Percentiles rank a stretch among this genome's conserved stretches.
phyloP scores from a whole-genome alignment of 2,888 invertebrate genomes.

The Caenorhabditis angaria region DNA sequence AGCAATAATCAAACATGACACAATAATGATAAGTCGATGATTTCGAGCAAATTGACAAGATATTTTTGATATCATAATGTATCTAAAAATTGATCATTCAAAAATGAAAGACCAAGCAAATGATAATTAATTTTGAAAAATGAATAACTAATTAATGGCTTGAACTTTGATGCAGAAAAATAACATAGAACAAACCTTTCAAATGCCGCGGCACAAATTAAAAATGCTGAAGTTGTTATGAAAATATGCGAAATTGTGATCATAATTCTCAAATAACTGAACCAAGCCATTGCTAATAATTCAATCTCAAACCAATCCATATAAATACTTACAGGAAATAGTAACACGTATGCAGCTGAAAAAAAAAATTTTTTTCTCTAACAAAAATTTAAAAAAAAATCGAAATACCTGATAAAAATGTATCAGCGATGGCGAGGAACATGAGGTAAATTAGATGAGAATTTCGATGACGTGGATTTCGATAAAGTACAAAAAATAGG shows the following conservation, averaged over 20 bases:
- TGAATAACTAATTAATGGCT: neutral
- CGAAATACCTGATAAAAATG: conserved; percentile 67
- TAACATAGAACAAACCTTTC: conserved; percentile 46
- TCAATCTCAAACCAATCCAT: conserved; percentile 69
- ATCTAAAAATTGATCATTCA: conserved; percentile 30
- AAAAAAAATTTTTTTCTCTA: neutral
- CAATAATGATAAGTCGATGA: conserved; percentile 53
- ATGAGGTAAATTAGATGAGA: conserved; percentile 67
- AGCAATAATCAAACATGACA: conserved; percentile 56
- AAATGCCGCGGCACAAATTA: conserved; percentile 66
- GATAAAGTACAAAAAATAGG: conserved; percentile 60
- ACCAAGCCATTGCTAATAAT: conserved; percentile 62
- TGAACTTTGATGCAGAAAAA: neutral
- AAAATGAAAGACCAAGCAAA: neutral
- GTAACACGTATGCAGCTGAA: conserved; percentile 65
- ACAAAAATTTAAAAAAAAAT: conserved; percentile 2
- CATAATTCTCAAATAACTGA: conserved; percentile 62
- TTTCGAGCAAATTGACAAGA: conserved; percentile 55
- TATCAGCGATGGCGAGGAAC: conserved; percentile 65
- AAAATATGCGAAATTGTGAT: conserved; percentile 62
- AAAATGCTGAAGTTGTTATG: conserved; percentile 64
- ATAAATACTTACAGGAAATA: conserved; percentile 67
- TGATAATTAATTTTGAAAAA: neutral
- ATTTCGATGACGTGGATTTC: conserved; percentile 57
- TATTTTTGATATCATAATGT: conserved; percentile 65